Percentiles rank a stretch among this genome's conserved stretches.
phyloP scores from a whole-genome alignment of 2,888 invertebrate genomes.

The Callosobruchus maculatus region DNA sequence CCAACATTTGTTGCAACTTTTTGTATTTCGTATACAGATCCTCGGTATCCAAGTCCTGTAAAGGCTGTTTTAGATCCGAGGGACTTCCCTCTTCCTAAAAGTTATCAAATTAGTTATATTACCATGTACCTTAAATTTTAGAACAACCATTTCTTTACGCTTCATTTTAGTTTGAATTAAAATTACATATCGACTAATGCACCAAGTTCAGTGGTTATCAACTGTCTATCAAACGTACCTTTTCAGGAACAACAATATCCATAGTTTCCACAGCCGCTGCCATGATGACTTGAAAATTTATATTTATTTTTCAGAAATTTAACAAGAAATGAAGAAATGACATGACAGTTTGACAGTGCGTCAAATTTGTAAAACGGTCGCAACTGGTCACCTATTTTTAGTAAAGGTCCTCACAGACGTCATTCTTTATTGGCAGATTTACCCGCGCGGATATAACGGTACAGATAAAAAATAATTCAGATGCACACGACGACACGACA shows the following conservation, averaged over 20 bases:
- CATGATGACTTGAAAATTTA: slow-evolving; percentile 29
- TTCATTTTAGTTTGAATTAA: slow-evolving; percentile 1
- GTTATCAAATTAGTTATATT: slow-evolving; percentile 5
- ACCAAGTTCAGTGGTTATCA: background rate
- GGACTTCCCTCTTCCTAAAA: slow-evolving; percentile 65
- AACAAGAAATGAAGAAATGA: background rate
- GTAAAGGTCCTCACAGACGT: too few relatives aligned
- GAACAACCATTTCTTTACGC: slow-evolving; percentile 1
- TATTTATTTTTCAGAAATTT: background rate
- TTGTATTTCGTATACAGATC: slow-evolving; percentile 96
- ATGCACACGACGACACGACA: too few relatives aligned
- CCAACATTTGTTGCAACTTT: slow-evolving; percentile 94
- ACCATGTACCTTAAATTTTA: background rate
- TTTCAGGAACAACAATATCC: slow-evolving; percentile 74
- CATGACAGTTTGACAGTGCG: background rate
- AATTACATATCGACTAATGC: background rate
- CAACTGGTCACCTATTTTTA: too few relatives aligned
- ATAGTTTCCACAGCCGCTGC: slow-evolving; percentile 70
- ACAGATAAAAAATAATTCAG: too few relatives aligned
- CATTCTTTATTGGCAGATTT: too few relatives aligned
- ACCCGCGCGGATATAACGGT: too few relatives aligned
- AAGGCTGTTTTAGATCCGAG: slow-evolving; percentile 65
- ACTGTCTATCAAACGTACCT: slow-evolving; percentile 54
- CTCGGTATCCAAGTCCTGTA: slow-evolving; percentile 83
- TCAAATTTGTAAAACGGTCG: too few relatives aligned